A percentile compares a stretch with the other conserved stretches of the same genome.
Conservation (phyloP, 2,113 vertebrate genomes). For the Istiophorus platypterus region DNA sequence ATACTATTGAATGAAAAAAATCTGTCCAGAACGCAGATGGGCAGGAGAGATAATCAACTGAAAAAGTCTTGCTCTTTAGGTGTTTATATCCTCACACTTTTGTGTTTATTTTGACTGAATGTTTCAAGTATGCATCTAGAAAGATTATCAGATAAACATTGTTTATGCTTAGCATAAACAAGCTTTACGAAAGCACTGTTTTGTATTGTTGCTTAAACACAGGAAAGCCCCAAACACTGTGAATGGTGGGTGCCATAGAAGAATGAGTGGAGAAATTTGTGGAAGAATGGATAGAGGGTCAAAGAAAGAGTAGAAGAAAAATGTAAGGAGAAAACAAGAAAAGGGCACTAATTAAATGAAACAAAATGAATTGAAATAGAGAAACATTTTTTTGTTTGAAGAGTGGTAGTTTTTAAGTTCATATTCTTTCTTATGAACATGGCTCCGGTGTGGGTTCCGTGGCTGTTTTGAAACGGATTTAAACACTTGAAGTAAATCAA, state of each 20-base stretch:
- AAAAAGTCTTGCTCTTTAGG: neutral
- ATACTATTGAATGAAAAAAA: slow-evolving; percentile 22
- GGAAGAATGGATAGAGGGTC: slow-evolving; percentile 23
- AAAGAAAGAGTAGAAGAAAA: neutral
- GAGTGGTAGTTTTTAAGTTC: neutral
- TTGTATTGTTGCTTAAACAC: slow-evolving; percentile 26
- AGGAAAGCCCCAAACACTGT: slow-evolving; percentile 3
- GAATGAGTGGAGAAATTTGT: slow-evolving; percentile 27
- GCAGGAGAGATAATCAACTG: slow-evolving; percentile 44
- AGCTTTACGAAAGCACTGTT: slow-evolving; percentile 31
- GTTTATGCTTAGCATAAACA: slow-evolving; percentile 52
- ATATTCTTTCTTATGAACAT: neutral
- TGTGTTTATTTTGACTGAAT: slow-evolving; percentile 35
- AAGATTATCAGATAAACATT: slow-evolving; percentile 36
- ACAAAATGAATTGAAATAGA: too few relatives aligned
- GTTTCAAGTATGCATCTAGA: neutral
- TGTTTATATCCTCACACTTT: slow-evolving; percentile 12
- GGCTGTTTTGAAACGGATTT: neutral
- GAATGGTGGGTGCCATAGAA: neutral
- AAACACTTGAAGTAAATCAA: slow-evolving; percentile 15
- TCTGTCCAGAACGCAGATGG: slow-evolving; percentile 33
- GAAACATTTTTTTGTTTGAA: too few relatives aligned
- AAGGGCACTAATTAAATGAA: neutral
- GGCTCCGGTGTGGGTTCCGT: neutral
- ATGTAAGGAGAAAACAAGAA: neutral